Evolutionary conservation across 2,797 vertebrate species (phyloP), one percentile per base, ranked within the genome.

Genomic region (Intellagama lesueurii): DNA sequence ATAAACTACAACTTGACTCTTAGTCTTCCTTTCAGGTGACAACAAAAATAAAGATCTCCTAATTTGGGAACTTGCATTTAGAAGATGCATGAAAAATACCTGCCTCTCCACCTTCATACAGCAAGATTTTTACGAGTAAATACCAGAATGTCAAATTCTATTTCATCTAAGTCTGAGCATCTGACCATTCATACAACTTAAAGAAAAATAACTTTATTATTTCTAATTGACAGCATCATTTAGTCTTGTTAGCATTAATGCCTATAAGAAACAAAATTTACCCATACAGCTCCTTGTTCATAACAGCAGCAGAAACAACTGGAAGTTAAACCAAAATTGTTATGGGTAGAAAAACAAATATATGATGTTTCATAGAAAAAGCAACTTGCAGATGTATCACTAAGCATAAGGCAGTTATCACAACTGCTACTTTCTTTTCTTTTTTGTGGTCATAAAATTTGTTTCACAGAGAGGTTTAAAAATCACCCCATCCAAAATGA

Each of bases 341-440:
- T 75, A 14, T 32, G 83, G 91, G 84, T 87, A 85, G 83, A 81
- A 94, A 93, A 81, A 95, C 95, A 95, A 95, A 44, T 91, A 66
- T 35, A 90, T 94, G 81, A 94, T 81, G 94, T 94, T 95, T 95
- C 93, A 93, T 72, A 96, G 91, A 91, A 93, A 95, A 92, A 89
- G 87, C 68, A 90, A 68, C 44, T 87, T 96, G 90, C 88, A 96
- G 95, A 95, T 94, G 94, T 80, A 95, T 68, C 92, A 83, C 90
- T 86, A 94, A 94, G 89, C 92, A 87, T 86, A 90, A 94, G 91
- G 91, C 91, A 95, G 92, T 94, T 96, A 95, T 94, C 92, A 93
- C 96, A 97, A 97, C 97, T 96, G 95, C 88, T 97, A 96, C 96
- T 97, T 97, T 97, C 96, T 97, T 97, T 97, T 97, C 96, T 96